These are phyloP conservation scores for Agrypnia vestita DNA, from an alignment of 1,140 invertebrate genomes.

Conservation along the genomic window DNA sequence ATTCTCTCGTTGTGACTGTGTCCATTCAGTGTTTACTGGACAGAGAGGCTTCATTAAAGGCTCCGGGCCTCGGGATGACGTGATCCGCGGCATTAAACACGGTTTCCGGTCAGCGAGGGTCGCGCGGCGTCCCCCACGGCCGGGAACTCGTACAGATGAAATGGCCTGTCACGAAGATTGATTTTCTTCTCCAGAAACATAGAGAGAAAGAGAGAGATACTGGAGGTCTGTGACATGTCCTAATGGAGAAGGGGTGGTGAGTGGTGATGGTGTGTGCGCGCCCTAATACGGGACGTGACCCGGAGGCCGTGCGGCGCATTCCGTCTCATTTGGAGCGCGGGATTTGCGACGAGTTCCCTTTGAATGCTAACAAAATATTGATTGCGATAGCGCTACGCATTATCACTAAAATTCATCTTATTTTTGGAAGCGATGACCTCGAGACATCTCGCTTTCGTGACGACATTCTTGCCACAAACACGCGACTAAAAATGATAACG, in stretches of 20 bases:
- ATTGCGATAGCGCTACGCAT: background rate
- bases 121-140: background rate
- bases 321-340: conserved; percentile 41
- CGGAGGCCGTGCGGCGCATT: conserved; percentile 44
- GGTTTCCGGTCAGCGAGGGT: conserved; percentile 26
- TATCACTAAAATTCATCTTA: background rate
- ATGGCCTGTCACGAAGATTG: conserved; percentile 61
- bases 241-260: conserved; percentile 60
- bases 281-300: conserved; percentile 60
- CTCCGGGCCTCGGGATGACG: background rate
- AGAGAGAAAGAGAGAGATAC: conserved; percentile 23
- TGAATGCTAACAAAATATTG: conserved; percentile 27
- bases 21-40: too few relatives aligned
- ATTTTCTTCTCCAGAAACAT: conserved; percentile 55
- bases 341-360: conserved; percentile 26
- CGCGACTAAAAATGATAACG: too few relatives aligned
- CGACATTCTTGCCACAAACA: too few relatives aligned
- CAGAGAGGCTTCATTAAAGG: conserved; percentile 23
- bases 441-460: too few relatives aligned
- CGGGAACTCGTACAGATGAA: conserved; percentile 55
- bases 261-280: conserved; percentile 46
- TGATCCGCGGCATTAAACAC: conserved; percentile 29
- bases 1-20: too few relatives aligned
- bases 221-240: conserved; percentile 50
- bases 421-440: too few relatives aligned